Percentiles rank a stretch among this genome's conserved stretches.
Conservation (phyloP, 1,140 invertebrate genomes). For the Melitaea cinxia region DNA sequence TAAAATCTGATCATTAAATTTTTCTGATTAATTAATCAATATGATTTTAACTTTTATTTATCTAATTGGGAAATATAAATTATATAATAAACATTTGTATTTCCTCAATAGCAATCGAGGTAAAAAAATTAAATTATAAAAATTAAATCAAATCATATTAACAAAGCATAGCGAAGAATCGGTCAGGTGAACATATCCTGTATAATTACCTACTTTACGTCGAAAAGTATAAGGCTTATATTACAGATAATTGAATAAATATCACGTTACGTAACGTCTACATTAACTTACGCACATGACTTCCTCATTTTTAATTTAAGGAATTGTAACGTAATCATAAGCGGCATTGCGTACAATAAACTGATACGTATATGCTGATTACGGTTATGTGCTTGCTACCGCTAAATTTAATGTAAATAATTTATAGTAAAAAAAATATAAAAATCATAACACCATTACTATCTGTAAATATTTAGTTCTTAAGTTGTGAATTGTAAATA, state of each 20-base stretch:
- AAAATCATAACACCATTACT: too few relatives aligned
- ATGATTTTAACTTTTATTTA: too few relatives aligned
- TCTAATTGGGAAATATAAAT: too few relatives aligned
- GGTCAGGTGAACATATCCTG: not conserved
- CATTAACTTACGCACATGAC: not conserved
- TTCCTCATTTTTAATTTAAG: conserved; percentile 7
- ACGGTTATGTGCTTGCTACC: not conserved
- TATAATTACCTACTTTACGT: not conserved
- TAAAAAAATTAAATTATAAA: not conserved
- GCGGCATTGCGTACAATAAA: not conserved
- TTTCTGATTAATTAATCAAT: too few relatives aligned
- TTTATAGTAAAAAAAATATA: too few relatives aligned
- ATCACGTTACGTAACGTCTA: not conserved
- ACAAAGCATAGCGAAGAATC: not conserved
- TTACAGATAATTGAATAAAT: not conserved
- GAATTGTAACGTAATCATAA: conserved; percentile 11
- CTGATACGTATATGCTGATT: conserved; percentile 2
- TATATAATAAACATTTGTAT: too few relatives aligned
- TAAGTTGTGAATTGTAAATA: too few relatives aligned
- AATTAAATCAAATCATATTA: not conserved
- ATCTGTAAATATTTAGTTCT: too few relatives aligned
- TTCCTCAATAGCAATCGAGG: too few relatives aligned
- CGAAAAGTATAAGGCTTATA: not conserved
- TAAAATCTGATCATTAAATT: too few relatives aligned
- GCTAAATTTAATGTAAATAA: too few relatives aligned